Base-by-base conservation (phyloP, 2,888 invertebrate species). In the Phania funesta region DNA sequence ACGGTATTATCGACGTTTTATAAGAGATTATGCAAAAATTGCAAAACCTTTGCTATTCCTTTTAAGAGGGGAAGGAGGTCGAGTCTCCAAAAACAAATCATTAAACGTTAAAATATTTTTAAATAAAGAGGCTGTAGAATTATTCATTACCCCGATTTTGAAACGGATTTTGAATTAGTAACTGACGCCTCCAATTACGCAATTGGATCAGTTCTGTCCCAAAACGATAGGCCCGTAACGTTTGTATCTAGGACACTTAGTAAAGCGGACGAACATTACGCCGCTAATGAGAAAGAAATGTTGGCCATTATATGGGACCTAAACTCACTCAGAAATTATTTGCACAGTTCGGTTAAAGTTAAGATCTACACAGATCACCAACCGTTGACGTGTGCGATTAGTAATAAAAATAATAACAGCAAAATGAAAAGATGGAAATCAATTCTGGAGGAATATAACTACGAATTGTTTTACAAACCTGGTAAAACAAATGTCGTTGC, bases 401-500 rank as follows among this genome's bases (percentile, higher is more conserved):
- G 41, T 7, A 44, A 44, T 16, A 44, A 16, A 38, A 38, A 38
- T 38, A 6, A 38, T 11, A 38, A 38, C 13, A 38, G 50, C n/a
- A 50, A 50, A n/a, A 26, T 50, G 50, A 50, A 26, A 26, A 50
- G 50, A n/a, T n/a, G n/a, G n/a, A n/a, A n/a, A n/a, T n/a, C n/a
- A n/a, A n/a, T n/a, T n/a, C n/a, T n/a, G 8, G 52, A 52, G 29
- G 52, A 52, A 4, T 44, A 44, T 44, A 35, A 35, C 11, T 35
- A 35, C 9, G 11, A 35, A 9, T 9, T 35, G 11, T 9, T 24
- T 24, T 50, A 50, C n/a, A 50, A 24, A 24, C 13, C 22, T 2
- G 50, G 50, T 13, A 50, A 24, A n/a, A n/a, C 50, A 52, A 52
- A 52, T 16, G 16, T 29, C 0, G 29, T 52, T 24, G 52, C 52